Evolutionary conservation across 2,797 vertebrate species (phyloP).

Genomic region (Oreortyx pictus): DNA sequence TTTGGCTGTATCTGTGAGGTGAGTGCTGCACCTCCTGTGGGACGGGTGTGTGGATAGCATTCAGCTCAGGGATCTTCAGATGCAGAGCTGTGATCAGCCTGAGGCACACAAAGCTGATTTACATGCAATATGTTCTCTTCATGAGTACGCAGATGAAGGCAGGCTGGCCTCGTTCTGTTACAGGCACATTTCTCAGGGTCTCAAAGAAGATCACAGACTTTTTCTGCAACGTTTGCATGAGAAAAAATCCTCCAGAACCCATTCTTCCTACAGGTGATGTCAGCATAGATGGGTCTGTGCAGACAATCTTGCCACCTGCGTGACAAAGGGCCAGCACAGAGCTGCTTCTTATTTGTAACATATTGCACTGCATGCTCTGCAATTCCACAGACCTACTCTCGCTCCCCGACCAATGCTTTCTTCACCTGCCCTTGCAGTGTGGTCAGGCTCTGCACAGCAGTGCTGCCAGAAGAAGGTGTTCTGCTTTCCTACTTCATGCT

Average conservation of each 20-base stretch:
- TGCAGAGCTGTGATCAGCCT: background rate
- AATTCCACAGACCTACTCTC: constrained; percentile 1
- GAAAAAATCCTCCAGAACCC: background rate
- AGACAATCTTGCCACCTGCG: background rate
- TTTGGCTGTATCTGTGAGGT: background rate
- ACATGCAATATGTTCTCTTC: background rate
- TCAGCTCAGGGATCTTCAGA: background rate
- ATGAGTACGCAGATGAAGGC: background rate
- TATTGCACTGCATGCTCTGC: background rate
- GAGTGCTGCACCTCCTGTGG: background rate
- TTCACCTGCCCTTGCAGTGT: background rate
- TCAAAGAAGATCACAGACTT: background rate
- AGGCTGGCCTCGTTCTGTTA: background rate
- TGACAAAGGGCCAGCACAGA: background rate
- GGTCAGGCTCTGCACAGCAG: background rate
- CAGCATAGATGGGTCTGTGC: background rate
- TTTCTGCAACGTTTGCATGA: background rate
- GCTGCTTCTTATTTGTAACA: background rate
- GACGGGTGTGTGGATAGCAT: background rate
- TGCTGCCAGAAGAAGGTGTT: background rate
- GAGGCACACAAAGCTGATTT: background rate
- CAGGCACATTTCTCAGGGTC: background rate
- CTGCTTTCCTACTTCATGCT: background rate
- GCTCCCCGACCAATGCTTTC: background rate
- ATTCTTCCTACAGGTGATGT: background rate